Conservation (phyloP, 2,113 vertebrate genomes). For the Lates calcarifer region DNA sequence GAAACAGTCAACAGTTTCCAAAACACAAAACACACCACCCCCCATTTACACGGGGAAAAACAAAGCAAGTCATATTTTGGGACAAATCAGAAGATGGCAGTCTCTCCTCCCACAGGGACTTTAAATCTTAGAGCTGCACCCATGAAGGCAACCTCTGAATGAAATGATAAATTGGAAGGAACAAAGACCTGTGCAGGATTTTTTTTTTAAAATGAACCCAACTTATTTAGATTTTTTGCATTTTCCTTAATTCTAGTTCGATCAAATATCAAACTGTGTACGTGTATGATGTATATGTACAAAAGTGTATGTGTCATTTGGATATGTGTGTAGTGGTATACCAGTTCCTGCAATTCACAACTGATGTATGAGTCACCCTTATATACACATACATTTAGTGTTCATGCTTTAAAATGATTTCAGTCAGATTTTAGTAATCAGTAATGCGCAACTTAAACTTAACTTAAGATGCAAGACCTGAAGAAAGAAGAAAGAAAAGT, state of each 20-base stretch:
- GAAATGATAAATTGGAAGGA: neutral
- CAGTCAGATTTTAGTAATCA: too few relatives aligned
- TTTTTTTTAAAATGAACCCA: neutral
- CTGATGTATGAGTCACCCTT: too few relatives aligned
- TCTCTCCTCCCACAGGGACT: slow-evolving; percentile 2
- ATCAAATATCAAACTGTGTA: neutral
- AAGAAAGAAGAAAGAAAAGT: too few relatives aligned
- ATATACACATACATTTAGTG: too few relatives aligned
- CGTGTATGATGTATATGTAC: too few relatives aligned
- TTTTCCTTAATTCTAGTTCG: too few relatives aligned
- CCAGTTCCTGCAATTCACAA: neutral
- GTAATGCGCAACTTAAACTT: too few relatives aligned
- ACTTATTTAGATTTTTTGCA: neutral
- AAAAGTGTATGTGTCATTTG: neutral
- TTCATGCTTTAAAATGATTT: too few relatives aligned
- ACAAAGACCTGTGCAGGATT: neutral
- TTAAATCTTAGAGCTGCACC: slow-evolving; percentile 23
- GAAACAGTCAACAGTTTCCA: slow-evolving; percentile 46
- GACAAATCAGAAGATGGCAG: slow-evolving; percentile 24
- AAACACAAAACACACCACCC: slow-evolving; percentile 34
- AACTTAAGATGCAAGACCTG: too few relatives aligned
- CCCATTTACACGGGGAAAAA: slow-evolving; percentile 19
- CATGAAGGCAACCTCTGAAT: slow-evolving; percentile 12
- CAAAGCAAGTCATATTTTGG: slow-evolving; percentile 22
- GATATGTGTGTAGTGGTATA: neutral